Base-by-base conservation (phyloP, 2,888 invertebrate genomes). In the Mimumesa dahlbomi region DNA sequence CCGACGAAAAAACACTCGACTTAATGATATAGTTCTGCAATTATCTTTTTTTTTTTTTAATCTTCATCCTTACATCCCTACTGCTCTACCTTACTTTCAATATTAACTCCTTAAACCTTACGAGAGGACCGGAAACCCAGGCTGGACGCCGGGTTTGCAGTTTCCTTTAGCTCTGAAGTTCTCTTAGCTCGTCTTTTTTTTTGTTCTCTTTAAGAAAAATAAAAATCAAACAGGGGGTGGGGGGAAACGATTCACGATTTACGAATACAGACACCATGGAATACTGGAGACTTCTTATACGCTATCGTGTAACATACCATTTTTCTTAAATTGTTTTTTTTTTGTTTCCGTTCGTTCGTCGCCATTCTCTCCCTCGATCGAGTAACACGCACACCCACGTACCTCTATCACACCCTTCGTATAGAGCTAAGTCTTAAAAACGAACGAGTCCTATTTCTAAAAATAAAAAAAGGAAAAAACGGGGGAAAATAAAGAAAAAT, bases 1-100 rank as follows among this genome's bases (percentile, higher is more conserved):
- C 88, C 86, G 85, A 85, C 85, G 84, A 84, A 83, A 86, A 84
- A 85, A 85, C 85, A 82, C 83, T 83, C 82, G 79, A 85, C 80
- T 83, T 83, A 83, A 76, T 73, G 59, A 73, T 66, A 77, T 79
- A 79, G 52, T 52, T 66, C 11, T 22, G 49, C 43, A 38, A 34
- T 18, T 18, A 16, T 50, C 16, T 45, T 40, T 2, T 40, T 40
- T 5, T 34, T 34, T 43, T 54, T 25, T 45, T 19, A n/a, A 6
- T 1, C 19, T 43, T 31, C 14, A 4, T 19, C 31, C 7, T 11
- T 19, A 31, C 14, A 22, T 14, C 31, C 29, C 45, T 56, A 58
- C 40, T 2, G 49, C 59, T 72, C 79, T 74, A 76, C 77, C 79
- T 81, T 85, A 85, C 84, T 85, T 84, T 85, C 85, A 82, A 80